Evolutionary conservation across 2,797 vertebrate genomes (phyloP).

Genomic region (Danio kyathit): DNA sequence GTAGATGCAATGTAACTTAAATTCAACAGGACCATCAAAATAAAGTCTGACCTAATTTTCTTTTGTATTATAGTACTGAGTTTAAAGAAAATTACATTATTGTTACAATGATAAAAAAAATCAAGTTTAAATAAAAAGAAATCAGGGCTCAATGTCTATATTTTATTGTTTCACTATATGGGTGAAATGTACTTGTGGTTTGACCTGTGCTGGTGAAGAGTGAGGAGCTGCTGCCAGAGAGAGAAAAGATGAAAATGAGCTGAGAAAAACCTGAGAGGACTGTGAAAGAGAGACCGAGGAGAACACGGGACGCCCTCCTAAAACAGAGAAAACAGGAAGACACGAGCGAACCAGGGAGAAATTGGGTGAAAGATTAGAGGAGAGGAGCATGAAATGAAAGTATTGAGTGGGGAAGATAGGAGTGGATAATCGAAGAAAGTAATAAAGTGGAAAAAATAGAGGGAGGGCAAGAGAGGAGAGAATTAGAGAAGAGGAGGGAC

Average conservation of each 20-base stretch:
- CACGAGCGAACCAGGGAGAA: constrained; percentile 72
- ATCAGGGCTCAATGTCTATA: not conserved
- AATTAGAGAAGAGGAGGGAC: constrained; percentile 62
- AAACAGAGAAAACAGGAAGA: constrained; percentile 65
- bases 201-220: too few relatives aligned
- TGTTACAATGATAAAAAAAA: too few relatives aligned
- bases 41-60: too few relatives aligned
- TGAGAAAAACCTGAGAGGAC: constrained; percentile 12
- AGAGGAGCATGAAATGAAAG: constrained; percentile 80
- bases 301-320: constrained; percentile 33
- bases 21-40: too few relatives aligned
- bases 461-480: constrained; percentile 51
- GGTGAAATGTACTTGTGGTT: not conserved
- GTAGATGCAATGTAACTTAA: too few relatives aligned
- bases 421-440: constrained; percentile 71
- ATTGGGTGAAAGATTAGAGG: constrained; percentile 78
- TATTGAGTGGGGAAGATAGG: constrained; percentile 75
- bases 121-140: not conserved
- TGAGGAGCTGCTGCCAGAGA: not conserved
- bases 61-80: too few relatives aligned
- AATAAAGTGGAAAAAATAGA: constrained; percentile 65
- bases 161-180: not conserved
- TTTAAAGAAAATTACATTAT: too few relatives aligned
- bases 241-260: constrained; percentile 4
- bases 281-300: constrained; percentile 1